Evolutionary conservation across 1,140 invertebrate species (phyloP), one percentile per base, ranked within the genome.

Genomic region (Macrostomum lignano): DNA sequence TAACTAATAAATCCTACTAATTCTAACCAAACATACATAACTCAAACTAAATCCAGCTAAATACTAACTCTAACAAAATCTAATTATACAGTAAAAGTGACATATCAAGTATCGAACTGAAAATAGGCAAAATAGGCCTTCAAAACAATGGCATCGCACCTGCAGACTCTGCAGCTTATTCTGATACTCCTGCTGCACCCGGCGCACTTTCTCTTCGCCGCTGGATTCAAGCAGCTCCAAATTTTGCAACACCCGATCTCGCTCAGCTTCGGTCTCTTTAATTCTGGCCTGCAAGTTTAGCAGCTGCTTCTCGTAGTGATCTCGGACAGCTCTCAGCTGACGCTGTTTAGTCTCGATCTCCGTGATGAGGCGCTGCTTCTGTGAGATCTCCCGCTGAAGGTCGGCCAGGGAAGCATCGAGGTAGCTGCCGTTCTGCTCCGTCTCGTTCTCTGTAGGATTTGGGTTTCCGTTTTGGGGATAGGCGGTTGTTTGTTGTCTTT

Each of bases 231-330:
- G 11, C 17, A 9, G 14, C 11, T 25, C 32, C 5, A 33, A n/a
- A 24, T 33, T 33, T 5, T 22, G 7, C 19, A 33, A n/a, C 9
- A 33, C 19, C 10, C 14, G 19, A 28, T 94, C 84, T 28, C 81
- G 63, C 59, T 94, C 86, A 31, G 74, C 69, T 52, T 86, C 74
- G 0, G 81, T 91, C 38, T 72, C 71, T 39, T 66, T 67, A 29
- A 93, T 94, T 44, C 73, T 71, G 3, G 67, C 67, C 46, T 77
- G 72, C n/a, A 94, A 55, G 29, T 75, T 71, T 23, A 67, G 58
- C n/a, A 96, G 59, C 48, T 93, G 82, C 24, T 82, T 74, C 55
- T 94, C 86, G 56, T 94, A 94, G 44, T 91, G 74, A 37, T 71
- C 66, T 31, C 70, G 25, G 7, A 35, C 13, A 10, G 24, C 14